These are phyloP conservation scores for Smutsia gigantea DNA, from an alignment of 2,797 vertebrate species.

Conservation along the genomic window DNA sequence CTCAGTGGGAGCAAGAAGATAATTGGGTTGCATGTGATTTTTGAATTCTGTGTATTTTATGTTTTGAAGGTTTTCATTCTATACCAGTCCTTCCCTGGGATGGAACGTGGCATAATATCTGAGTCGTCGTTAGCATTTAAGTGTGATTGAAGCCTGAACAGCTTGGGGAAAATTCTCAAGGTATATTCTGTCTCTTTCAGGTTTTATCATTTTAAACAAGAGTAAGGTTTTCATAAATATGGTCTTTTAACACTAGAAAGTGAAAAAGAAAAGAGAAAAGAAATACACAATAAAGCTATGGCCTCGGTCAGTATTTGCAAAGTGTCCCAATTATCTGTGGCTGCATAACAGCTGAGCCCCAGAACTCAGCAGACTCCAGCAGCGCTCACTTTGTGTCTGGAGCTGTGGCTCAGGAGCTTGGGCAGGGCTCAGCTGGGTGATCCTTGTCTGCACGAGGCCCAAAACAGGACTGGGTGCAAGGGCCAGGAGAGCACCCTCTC, in stretches of 20 bases:
- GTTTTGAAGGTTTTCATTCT: constrained; percentile 79
- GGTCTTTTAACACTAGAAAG: not conserved
- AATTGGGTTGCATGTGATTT: not conserved
- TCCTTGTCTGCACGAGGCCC: too few relatives aligned
- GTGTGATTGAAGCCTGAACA: constrained; percentile 89
- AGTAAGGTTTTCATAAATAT: not conserved
- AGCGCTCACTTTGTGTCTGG: accelerated
- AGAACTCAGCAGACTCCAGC: not conserved
- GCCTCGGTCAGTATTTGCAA: accelerated
- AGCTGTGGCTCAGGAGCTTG: not conserved
- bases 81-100: constrained; percentile 81
- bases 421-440: accelerated
- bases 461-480: not conserved
- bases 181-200: constrained; percentile 84
- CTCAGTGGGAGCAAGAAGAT: not conserved
- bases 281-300: accelerated
- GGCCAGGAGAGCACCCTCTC: too few relatives aligned
- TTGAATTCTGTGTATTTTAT: constrained; percentile 57
- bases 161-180: constrained; percentile 91
- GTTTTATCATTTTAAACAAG: not conserved
- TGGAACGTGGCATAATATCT: constrained; percentile 91
- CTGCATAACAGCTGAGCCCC: accelerated
- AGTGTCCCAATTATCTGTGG: not conserved
- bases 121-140: constrained; percentile 87
- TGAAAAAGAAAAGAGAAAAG: too few relatives aligned